Evolutionary conservation across 1,140 invertebrate genomes (phyloP), one percentile per base, ranked within the genome.

Genomic region (Episyrphus balteatus): DNA sequence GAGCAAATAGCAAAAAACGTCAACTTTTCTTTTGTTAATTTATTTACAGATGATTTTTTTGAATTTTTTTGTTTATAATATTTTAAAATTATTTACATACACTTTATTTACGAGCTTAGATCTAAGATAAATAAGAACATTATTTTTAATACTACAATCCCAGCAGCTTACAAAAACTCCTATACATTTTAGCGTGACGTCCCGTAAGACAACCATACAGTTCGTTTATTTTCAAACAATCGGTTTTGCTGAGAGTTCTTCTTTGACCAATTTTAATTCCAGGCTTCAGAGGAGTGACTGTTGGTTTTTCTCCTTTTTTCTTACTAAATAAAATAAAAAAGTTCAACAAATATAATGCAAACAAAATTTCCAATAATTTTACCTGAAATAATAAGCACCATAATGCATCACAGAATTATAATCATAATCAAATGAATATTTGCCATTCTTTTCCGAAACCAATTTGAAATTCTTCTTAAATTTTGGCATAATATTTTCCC

Each of bases 371-470:
- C 21, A 26, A 26, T 5, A 26, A 26, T 8, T 26, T 26, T 8
- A 26, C 13, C 37, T 26, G 58, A 67, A 79, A 61, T 71, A 77
- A 56, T 74, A 70, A 47, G 70, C 72, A 5, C 82, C 82, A 54
- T 84, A 84, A 58, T 84, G 82, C 82, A 84, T 84, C 33, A 84
- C 81, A 31, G 79, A 82, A 44, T 81, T 75, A 55, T 80, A 84
- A 56, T 84, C 82, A 53, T 84, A 84, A 50, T 81, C 78, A 60
- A 69, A 73, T 10, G 73, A 71, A 48, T 83, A 83, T 57, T 83
- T 85, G 70, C 74, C 48, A 71, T 59, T 80, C 70, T 65, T 84
- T 76, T 52, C 78, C 69, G 64, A 83, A 75, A 66, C 82, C 75
- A 61, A 34, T 32, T 76, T 75, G 55, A 86, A 86, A 56, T 86